Evolutionary conservation across 2,113 vertebrate species (phyloP), one percentile per base, ranked within the genome.

Genomic region (Rousettus leschenaultii): DNA sequence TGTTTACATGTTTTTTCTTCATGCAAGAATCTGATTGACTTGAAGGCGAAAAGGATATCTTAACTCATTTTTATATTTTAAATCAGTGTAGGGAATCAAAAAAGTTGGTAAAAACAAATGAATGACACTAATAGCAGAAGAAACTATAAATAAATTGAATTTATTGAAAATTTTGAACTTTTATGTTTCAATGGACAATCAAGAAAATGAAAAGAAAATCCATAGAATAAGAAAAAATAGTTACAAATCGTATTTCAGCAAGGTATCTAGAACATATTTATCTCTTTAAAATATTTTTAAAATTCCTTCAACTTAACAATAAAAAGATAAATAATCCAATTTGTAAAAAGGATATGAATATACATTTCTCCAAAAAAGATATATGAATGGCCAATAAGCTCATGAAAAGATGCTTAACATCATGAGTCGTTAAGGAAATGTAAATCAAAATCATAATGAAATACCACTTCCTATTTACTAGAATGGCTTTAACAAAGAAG

Each of bases 371-470:
- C 28, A 51, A 71, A 87, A 43, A 35, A 45, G 19, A 78, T 63
- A 73, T 4, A 53, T 9, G 70, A 55, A 82, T 9, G 38, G 28
- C 1, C 77, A 85, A 48, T 16, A 80, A 57, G 10, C 43, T 75
- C 63, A 45, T 77, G 45, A 92, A 91, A 65, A 86, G 18, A 75
- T 55, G 14, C 33, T 82, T 61, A 38, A 24, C 5, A 65, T 63
- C 19, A 38, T 48, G 77, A 63, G 24, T 71, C 13, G 70, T 68
- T 63, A 78, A 30, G 53, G 30, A 96, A 91, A 78, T 79, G 6
- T 33, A 96, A 94, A 66, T 73, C 79, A 85, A 95, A 95, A 68
- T 28, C 14, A 19, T 38, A 77, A 83, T 78, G 43, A 90, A 30
- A 53, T 70, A 35, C 22, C 65, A 51, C 10, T 82, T 97, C 57